Evolutionary conservation across 2,113 vertebrate genomes (phyloP), one percentile per base, ranked within the genome.

Genomic region (Sturnira hondurensis): DNA sequence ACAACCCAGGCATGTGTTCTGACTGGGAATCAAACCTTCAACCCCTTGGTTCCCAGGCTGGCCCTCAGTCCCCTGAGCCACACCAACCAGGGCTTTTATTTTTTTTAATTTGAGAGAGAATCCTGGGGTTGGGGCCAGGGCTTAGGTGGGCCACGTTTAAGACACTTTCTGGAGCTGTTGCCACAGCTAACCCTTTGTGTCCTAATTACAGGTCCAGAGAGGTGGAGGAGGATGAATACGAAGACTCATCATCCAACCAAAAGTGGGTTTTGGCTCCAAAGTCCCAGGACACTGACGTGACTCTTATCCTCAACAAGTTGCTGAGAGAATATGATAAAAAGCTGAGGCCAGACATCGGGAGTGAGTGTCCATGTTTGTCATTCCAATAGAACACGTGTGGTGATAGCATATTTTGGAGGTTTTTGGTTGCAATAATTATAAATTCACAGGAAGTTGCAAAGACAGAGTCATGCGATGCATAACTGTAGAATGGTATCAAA

Each of bases 271-370:
- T 99, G 98, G 98, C 99, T 90, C 99, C 99, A 11, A 99, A 98
- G 98, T 98, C 99, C 33, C 99, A 99, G 52, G 99, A 99, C 95
- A 99, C 98, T 0, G 99, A 99, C 80, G 98, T 99, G 96, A 99
- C 99, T 65, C 98, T 99, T 90, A 99, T 99, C 96, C 98, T 99
- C 85, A 99, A 99, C 98, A 99, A 99, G 96, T 95, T 99, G 82
- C 98, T 99, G 95, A 99, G 99, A 97, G 99, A 99, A 83, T 99
- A 99, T 68, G 99, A 99, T 91, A 99, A 99, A 97, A 99, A 99
- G 83, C 99, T 99, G 92, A 98, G 99, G 2, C 99, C 99, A 5
- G 99, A 99, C 95, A 99, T 99, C 89, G 99, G 99, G 98, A 98
- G 99, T 99, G 97, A 99, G 98, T 99, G 86, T 11, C 52, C n/a